These are phyloP conservation scores for Gnathonemus echidnorhynchus DNA, from an alignment of 2,113 vertebrate species.

Conservation along the genomic window DNA sequence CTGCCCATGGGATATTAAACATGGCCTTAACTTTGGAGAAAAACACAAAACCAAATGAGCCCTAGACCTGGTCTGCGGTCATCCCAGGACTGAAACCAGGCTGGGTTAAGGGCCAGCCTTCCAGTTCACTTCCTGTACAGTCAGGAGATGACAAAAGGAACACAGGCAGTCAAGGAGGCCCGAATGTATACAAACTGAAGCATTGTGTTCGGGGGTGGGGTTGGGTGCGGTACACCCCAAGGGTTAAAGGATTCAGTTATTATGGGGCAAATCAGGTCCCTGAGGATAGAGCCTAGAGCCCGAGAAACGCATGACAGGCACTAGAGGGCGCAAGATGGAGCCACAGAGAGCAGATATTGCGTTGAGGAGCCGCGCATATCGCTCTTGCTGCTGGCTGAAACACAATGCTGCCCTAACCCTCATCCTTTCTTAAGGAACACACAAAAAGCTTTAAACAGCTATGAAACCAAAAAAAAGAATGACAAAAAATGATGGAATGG, in stretches of 20 bases:
- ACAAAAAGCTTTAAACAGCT: slow-evolving; percentile 77
- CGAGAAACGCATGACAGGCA: background rate
- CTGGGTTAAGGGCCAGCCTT: background rate
- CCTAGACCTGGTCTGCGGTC: background rate
- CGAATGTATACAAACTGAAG: background rate
- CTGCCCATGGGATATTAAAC: background rate
- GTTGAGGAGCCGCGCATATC: background rate
- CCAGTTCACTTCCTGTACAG: background rate
- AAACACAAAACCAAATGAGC: background rate
- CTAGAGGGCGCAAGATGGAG: background rate
- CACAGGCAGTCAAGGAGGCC: background rate
- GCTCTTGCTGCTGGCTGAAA: slow-evolving; percentile 25
- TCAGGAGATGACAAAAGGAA: background rate
- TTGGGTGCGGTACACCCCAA: background rate
- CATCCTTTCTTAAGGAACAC: slow-evolving; percentile 38
- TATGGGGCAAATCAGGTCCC: background rate
- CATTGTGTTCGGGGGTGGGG: background rate
- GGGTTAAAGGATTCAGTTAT: background rate
- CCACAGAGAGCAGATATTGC: background rate
- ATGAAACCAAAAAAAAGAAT: slow-evolving; percentile 72
- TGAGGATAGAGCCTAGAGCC: background rate
- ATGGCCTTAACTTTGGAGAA: slow-evolving; percentile 16
- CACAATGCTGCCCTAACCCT: slow-evolving; percentile 49
- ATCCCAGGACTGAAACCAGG: background rate
- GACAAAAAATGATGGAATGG: slow-evolving; percentile 46